These are phyloP conservation scores for Pseudococcus longispinus DNA, from an alignment of 2,888 invertebrate species.

Conservation along the genomic window DNA sequence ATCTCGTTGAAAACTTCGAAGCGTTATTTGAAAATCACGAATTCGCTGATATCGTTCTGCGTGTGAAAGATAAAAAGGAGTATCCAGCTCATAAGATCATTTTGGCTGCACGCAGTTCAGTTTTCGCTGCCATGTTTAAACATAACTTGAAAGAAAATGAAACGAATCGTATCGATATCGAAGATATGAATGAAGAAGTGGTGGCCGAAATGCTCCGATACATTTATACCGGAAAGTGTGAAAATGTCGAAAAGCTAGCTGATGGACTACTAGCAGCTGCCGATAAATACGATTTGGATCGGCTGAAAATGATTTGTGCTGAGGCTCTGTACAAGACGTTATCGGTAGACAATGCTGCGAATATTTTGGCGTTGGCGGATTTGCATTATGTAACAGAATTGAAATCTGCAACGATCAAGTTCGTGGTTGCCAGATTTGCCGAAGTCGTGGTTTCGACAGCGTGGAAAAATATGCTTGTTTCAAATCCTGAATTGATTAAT, in stretches of 20 bases:
- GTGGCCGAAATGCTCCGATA: neutral
- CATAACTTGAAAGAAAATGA: neutral
- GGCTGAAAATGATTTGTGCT: neutral
- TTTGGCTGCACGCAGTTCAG: neutral
- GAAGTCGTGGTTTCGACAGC: conserved; percentile 98
- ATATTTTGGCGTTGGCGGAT: neutral
- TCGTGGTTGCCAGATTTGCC: conserved; percentile 97
- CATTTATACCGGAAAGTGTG: neutral
- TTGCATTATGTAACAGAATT: conserved; percentile 69
- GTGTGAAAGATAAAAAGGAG: neutral
- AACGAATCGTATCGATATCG: neutral
- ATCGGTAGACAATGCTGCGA: neutral
- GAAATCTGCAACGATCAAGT: conserved; percentile 98
- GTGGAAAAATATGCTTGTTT: conserved; percentile 77
- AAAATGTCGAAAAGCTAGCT: neutral
- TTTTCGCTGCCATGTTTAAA: neutral
- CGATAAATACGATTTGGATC: neutral
- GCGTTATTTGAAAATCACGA: neutral
- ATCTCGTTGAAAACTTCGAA: neutral
- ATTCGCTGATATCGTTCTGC: neutral
- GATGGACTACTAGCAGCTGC: neutral
- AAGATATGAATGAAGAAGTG: neutral
- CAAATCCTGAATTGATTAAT: neutral
- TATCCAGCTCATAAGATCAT: neutral
- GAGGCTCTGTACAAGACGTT: neutral